Base-by-base conservation (phyloP, 2,888 invertebrate species). In the Dryomyza anilis region DNA sequence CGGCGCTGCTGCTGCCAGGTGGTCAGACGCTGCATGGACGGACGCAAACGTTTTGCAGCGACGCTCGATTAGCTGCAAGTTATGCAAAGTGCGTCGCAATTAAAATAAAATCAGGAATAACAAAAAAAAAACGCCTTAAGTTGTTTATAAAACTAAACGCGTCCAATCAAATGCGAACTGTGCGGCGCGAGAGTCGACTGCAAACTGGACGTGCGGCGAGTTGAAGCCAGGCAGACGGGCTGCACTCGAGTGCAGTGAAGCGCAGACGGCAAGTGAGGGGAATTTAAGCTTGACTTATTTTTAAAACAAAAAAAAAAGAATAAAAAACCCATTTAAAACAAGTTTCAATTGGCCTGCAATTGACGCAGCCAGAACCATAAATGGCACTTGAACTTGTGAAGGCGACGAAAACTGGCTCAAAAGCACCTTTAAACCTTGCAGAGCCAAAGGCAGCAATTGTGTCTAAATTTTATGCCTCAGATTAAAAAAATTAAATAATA, bases 201-300 rank as follows among this genome's bases (percentile, higher is more conserved):
- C 39, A 45, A 57, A 67, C 67, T 67, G 62, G 53, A 45, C 53
- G 61, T 5, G 19, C 39, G 46, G 12, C 23, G 50, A 58, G 30
- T 27, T 12, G 55, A 16, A 33, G n/a, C n/a, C n/a, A n/a, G n/a
- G n/a, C n/a, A n/a, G n/a, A n/a, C n/a, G 29, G 64, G 14, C 30
- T 29, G 23, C 27, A 23, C 29, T 19, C 10, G 12, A 12, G 14
- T 23, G 10, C 12, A 27, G 36, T 48, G 23, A 27, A 19, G 5
- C 33, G 59, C 59, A 12, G 27, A 8, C 33, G 6, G 53, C 19
- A 53, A 23, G 48, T 25, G 25, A 25, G 55, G 14, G 3, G 14
- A 14, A 43, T 43, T 43, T 16, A 43, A 16, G 14, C 43, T 16
- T 43, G 14, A 5, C n/a, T 16, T 16, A 16, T 43, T 16, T 43